phyloP scores from a whole-genome alignment of 2,113 vertebrate species.

The Pseudorhombus dupliciocellatus region DNA sequence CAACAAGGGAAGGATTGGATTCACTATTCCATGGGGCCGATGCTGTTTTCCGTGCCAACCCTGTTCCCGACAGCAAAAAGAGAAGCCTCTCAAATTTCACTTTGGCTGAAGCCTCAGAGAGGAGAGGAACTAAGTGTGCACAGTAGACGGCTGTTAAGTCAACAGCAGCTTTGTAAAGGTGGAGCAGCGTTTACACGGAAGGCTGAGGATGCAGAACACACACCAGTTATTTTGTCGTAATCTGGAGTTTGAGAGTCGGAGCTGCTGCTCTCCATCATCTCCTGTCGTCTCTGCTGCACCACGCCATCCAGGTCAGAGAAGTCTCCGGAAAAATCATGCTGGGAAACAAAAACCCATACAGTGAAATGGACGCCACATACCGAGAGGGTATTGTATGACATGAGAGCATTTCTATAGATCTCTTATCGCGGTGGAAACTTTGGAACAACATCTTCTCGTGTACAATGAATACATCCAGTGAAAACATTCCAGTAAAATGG shows the following conservation, averaged over 20 bases:
- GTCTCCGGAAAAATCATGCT: constrained; percentile 87
- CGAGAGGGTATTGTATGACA: constrained; percentile 27
- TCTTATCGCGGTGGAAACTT: constrained; percentile 12
- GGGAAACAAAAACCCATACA: neutral
- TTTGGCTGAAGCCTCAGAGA: neutral
- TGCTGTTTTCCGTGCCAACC: neutral
- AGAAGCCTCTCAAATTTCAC: constrained; percentile 36
- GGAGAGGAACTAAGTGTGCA: neutral
- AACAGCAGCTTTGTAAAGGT: neutral
- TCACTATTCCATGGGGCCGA: neutral
- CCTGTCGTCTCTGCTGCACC: constrained; percentile 82
- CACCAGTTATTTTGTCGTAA: constrained; percentile 88
- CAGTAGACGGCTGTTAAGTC: neutral
- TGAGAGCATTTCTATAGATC: constrained; percentile 12
- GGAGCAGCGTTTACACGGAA: neutral
- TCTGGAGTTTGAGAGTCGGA: constrained; percentile 93
- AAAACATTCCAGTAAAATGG: constrained; percentile 30
- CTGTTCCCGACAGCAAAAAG: constrained; percentile 12
- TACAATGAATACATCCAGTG: constrained; percentile 28
- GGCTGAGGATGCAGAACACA: constrained; percentile 33
- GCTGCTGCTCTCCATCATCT: constrained; percentile 90
- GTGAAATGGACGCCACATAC: constrained; percentile 20
- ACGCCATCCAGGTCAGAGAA: constrained; percentile 89
- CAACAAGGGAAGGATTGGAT: neutral
- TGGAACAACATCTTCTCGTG: neutral